Evolutionary conservation across 2,113 vertebrate genomes (phyloP).

Genomic region (Zapornia atra): DNA sequence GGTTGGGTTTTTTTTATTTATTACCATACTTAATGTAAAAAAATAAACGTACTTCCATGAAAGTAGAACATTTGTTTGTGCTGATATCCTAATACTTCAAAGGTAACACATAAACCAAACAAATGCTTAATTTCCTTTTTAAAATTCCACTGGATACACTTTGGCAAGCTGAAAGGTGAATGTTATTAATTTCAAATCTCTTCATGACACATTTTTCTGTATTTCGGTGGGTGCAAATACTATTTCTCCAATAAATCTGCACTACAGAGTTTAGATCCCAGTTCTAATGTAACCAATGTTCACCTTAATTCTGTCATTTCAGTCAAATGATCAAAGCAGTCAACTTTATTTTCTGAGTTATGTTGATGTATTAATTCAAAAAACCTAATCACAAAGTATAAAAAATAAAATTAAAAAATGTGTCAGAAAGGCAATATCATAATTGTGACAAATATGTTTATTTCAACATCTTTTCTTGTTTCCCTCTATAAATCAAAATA

Average conservation of each 20-base stretch:
- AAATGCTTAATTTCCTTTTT: background rate
- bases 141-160: background rate
- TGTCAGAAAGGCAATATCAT: background rate
- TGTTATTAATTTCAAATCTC: background rate
- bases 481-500: background rate
- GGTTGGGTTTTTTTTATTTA: background rate
- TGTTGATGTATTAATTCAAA: background rate
- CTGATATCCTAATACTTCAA: background rate
- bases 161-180: background rate
- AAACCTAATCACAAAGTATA: background rate
- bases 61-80: background rate
- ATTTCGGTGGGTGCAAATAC: background rate
- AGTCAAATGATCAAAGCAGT: background rate
- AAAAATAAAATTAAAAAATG: background rate
- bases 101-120: background rate
- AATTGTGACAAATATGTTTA: background rate
- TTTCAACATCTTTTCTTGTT: background rate
- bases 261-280: background rate
- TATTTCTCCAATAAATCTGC: background rate
- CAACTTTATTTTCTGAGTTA: background rate
- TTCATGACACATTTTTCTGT: background rate
- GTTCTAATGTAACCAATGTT: background rate
- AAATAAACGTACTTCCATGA: background rate
- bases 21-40: background rate
- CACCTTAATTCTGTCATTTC: background rate